A percentile compares a stretch with the other conserved stretches of the same genome.
Conservation (phyloP, 2,888 invertebrate genomes). For the Eupithecia abbreviata region DNA sequence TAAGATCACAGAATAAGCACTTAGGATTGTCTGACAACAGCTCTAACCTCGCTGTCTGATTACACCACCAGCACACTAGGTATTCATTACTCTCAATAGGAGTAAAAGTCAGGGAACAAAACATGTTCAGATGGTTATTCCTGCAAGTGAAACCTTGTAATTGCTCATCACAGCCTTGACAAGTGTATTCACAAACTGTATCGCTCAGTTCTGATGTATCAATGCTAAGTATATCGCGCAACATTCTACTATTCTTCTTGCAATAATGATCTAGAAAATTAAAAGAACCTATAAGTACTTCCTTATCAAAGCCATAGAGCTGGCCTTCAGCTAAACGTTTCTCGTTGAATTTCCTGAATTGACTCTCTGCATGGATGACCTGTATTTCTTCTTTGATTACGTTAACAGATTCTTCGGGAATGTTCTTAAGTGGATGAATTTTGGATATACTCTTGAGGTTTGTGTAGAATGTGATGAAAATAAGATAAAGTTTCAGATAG, state of each 20-base stretch:
- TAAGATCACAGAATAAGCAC: slow-evolving; percentile 72
- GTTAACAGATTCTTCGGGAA: slow-evolving; percentile 63
- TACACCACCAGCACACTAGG: slow-evolving; percentile 65
- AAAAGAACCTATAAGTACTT: slow-evolving; percentile 56
- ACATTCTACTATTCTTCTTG: slow-evolving; percentile 54
- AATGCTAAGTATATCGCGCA: slow-evolving; percentile 47
- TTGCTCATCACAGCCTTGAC: slow-evolving; percentile 69
- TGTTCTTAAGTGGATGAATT: slow-evolving; percentile 38
- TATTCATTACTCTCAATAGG: slow-evolving; percentile 65
- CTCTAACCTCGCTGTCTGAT: slow-evolving; percentile 59
- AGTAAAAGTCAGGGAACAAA: slow-evolving; percentile 69
- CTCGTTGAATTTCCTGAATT: slow-evolving; percentile 50
- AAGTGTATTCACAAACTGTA: slow-evolving; percentile 51
- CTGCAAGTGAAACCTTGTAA: slow-evolving; percentile 63
- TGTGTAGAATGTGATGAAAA: slow-evolving; percentile 56
- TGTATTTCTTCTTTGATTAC: slow-evolving; percentile 65
- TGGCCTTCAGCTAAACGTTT: slow-evolving; percentile 44
- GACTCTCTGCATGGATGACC: slow-evolving; percentile 55
- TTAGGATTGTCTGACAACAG: slow-evolving; percentile 52
- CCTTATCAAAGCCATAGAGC: slow-evolving; percentile 53
- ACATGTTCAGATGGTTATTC: slow-evolving; percentile 66
- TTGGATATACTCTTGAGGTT: slow-evolving; percentile 55
- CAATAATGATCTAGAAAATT: slow-evolving; percentile 64
- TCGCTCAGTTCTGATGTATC: slow-evolving; percentile 44
- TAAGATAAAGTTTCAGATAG: slow-evolving; percentile 66